Evolutionary conservation across 2,113 vertebrate genomes (phyloP).

Genomic region (Labeo catla): DNA sequence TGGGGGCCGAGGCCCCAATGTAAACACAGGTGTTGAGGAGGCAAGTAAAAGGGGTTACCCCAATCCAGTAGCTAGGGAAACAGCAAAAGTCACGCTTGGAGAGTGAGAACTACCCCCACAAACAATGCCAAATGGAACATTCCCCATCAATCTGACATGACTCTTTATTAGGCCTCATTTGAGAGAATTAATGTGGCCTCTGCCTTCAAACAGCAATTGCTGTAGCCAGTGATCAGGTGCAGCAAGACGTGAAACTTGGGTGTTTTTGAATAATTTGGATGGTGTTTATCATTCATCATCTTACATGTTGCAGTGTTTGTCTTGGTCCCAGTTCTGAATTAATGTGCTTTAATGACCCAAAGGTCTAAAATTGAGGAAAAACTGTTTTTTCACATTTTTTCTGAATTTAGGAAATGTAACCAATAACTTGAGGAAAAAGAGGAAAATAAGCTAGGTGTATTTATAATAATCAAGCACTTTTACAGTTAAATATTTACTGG

Average conservation of each 20-base stretch:
- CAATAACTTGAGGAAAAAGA: background rate
- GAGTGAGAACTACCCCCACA: constrained; percentile 59
- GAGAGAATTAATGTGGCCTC: constrained; percentile 65
- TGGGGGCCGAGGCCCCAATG: constrained; percentile 77
- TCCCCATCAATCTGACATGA: constrained; percentile 62
- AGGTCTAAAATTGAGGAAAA: constrained; percentile 8
- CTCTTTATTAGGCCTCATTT: constrained; percentile 74
- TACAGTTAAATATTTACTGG: background rate
- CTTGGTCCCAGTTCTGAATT: constrained; percentile 57
- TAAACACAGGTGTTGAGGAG: constrained; percentile 86
- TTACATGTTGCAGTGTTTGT: constrained; percentile 56
- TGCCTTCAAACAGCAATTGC: constrained; percentile 61
- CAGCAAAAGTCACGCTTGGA: constrained; percentile 65
- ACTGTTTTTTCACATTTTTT: background rate
- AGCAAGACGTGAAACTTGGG: constrained; percentile 47
- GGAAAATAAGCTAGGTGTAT: background rate
- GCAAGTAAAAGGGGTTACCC: constrained; percentile 69
- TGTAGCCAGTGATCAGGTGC: constrained; percentile 64
- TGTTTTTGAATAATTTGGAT: constrained; percentile 46
- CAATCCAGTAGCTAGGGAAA: constrained; percentile 72
- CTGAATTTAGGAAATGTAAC: background rate
- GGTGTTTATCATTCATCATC: constrained; percentile 54
- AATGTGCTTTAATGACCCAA: constrained; percentile 28
- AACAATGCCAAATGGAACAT: constrained; percentile 48
- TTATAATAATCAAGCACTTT: background rate